Evolutionary conservation across 2,888 invertebrate genomes (phyloP), one percentile per base, ranked within the genome.

Genomic region (Zonitis immaculata): DNA sequence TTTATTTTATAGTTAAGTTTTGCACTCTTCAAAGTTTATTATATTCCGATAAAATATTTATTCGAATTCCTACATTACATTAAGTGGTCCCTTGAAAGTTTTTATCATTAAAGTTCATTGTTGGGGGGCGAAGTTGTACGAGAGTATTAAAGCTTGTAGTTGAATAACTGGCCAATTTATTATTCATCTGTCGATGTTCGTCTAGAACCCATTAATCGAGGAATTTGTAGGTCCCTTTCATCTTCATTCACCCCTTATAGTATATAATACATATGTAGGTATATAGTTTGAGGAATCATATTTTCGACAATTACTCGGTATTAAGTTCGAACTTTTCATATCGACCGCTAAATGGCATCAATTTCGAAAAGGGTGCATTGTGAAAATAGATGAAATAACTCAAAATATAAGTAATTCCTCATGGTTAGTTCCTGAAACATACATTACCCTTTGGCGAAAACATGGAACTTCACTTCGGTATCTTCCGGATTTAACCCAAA

Each of bases 401-500:
- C n/a, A n/a, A n/a, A n/a, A n/a, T n/a, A n/a, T n/a, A n/a, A n/a
- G n/a, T n/a, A n/a, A n/a, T n/a, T n/a, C n/a, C n/a, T n/a, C n/a
- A n/a, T 57, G 22, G 22, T 4, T 22, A 22, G 5, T 22, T 4
- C 22, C n/a, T n/a, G n/a, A n/a, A n/a, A n/a, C 39, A 18, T 18
- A 18, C 16, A 35, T 11, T 39, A 39, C 39, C 62, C 60, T 49
- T 57, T 56, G 58, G 59, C 60, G 56, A 58, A n/a, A n/a, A 62
- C 62, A 60, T 58, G 62, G 56, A 62, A 60, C 56, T 60, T 58
- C 60, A 60, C 60, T 60, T 56, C 57, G 56, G 53, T 60, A 52
- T 59, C 60, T 62, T 62, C 62, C 62, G 62, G 60, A 59, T 59
- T 56, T 54, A 57, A 58, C 58, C 62, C 59, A 52, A 55, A 56